Conservation (phyloP, 2,113 vertebrate species). For the Gnathonemus echidnorhynchus region DNA sequence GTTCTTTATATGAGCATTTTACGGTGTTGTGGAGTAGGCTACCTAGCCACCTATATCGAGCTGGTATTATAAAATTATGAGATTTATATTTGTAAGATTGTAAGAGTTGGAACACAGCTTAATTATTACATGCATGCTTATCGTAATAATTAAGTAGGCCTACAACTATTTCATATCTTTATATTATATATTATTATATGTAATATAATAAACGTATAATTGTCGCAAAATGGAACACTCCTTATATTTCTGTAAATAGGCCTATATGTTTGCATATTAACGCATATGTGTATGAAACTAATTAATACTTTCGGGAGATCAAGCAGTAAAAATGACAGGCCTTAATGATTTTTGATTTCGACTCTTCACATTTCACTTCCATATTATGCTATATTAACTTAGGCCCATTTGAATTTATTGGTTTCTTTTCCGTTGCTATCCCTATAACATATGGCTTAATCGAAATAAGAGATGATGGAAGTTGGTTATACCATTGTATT, state of each 20-base stretch:
- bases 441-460: background rate
- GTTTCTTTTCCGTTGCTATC: background rate
- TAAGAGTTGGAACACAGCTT: background rate
- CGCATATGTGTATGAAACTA: background rate
- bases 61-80: background rate
- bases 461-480: background rate
- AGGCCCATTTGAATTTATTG: background rate
- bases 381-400: background rate
- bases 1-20: background rate
- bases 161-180: background rate
- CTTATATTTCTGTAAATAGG: background rate
- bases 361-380: background rate
- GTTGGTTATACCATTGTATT: slow-evolving; percentile 1
- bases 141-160: background rate
- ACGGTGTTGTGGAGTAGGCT: background rate
- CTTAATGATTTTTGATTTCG: background rate
- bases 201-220: background rate
- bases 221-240: background rate
- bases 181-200: too few relatives aligned
- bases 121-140: background rate
- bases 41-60: background rate
- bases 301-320: background rate
- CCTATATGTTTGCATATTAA: background rate
- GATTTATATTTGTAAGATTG: background rate
- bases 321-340: background rate